Evolutionary conservation across 2,888 invertebrate genomes (phyloP).

Genomic region (Eugnorisma glareosa): DNA sequence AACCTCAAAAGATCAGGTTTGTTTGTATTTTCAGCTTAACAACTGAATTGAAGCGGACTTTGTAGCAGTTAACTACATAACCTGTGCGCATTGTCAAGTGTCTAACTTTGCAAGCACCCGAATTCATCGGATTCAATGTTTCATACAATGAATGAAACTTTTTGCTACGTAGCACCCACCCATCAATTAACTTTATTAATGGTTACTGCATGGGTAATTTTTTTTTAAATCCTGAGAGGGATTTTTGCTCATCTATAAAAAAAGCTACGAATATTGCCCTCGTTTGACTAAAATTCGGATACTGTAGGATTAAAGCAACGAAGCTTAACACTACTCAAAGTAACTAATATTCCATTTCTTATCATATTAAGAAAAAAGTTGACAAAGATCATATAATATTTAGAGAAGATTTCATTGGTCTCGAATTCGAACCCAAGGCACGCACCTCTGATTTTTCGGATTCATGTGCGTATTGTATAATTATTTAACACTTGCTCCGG

Average conservation of each 20-base stretch:
- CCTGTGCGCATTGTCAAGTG: not conserved
- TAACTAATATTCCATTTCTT: not conserved
- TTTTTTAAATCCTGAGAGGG: not conserved
- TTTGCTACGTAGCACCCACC: not conserved
- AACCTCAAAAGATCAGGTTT: not conserved
- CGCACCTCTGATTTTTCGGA: too few species aligned
- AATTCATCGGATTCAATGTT: not conserved
- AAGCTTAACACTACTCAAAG: not conserved
- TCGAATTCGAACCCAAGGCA: too few species aligned
- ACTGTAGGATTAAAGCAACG: not conserved
- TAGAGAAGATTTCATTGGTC: not conserved
- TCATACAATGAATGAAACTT: not conserved
- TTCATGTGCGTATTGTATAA: too few species aligned
- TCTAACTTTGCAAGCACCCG: not conserved
- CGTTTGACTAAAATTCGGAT: not conserved
- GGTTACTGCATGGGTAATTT: not conserved
- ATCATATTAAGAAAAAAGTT: not conserved
- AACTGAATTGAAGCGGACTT: not conserved
- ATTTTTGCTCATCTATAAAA: not conserved
- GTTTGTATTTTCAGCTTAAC: not conserved
- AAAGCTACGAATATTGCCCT: not conserved
- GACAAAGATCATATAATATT: not conserved
- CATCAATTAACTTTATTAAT: not conserved
- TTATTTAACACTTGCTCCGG: too few species aligned
- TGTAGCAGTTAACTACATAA: not conserved